These are phyloP conservation scores for Phasianus colchicus DNA, from an alignment of 2,113 vertebrate species.

Conservation along the genomic window DNA sequence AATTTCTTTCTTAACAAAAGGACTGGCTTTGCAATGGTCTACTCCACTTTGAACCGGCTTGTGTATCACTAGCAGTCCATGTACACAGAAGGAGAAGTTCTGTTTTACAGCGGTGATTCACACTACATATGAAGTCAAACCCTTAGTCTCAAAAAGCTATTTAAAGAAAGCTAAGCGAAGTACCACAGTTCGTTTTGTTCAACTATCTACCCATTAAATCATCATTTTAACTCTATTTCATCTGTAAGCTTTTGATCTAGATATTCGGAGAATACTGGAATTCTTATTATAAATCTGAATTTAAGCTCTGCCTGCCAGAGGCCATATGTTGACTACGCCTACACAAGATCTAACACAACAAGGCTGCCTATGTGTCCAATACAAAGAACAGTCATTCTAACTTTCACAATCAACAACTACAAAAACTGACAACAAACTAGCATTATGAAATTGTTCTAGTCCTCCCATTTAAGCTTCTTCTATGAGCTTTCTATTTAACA, in stretches of 20 bases:
- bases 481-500: not conserved
- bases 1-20: not conserved
- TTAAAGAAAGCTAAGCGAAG: not conserved
- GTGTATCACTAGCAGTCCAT: not conserved
- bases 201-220: not conserved
- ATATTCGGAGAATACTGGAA: not conserved
- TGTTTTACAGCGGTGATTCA: not conserved
- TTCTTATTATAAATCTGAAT: not conserved
- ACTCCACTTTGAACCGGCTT: not conserved
- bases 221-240: not conserved
- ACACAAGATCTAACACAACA: not conserved
- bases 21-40: not conserved
- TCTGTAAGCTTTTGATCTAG: not conserved
- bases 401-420: not conserved
- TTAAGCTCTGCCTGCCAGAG: not conserved
- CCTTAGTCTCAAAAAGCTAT: not conserved
- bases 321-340: not conserved
- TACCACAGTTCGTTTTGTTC: not conserved
- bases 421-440: not conserved
- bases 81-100: not conserved
- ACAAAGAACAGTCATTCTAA: not conserved
- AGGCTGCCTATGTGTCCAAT: not conserved
- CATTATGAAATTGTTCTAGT: not conserved
- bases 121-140: not conserved
- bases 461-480: not conserved